Evolutionary conservation across 2,113 vertebrate species (phyloP), one percentile per base, ranked within the genome.

Genomic region (Cyphomyrus plagiostoma): DNA sequence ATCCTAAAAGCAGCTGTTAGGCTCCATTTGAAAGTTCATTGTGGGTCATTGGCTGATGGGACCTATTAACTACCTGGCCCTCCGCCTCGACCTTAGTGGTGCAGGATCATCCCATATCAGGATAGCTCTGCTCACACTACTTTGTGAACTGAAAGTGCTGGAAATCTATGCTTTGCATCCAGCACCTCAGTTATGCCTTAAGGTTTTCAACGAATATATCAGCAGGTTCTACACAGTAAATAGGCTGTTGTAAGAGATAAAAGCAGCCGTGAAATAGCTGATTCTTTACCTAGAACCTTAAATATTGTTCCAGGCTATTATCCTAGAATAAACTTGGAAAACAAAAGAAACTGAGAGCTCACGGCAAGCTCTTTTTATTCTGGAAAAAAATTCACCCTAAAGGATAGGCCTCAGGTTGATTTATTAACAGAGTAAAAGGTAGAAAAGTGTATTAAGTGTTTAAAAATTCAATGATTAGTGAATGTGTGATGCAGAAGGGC

Each of bases 1-100:
- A 88, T 93, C 70, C 90, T 93, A 92, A 92, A 92, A 92, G 94
- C 92, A 93, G 93, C 92, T 94, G 94, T 94, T 95, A 93, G 94
- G 90, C 92, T 92, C 94, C 93, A 94, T 95, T 95, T 94, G 91
- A 94, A 93, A 89, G 91, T 91, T 93, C 66, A 30, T 91, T 90
- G 88, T 89, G 90, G 93, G 92, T 92, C 92, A 93, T 90, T 8
- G 88, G 93, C 94, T 89, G 52, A 91, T 90, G 91, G 91, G 90
- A 77, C 39, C 93, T 91, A 93, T 94, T 90, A 92, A 92, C 92
- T 82, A 90, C 90, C 89, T 86, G 13, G n/a, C 49, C 2, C n/a
- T 83, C 80, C 5, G 0, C 58, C 53, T 48, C 21, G 0, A 45
- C 80, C 42, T 19, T 48, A 7, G 19, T 46, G 80, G 21, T 83